Conservation (phyloP, 2,888 invertebrate genomes). For the Sesia apiformis region DNA sequence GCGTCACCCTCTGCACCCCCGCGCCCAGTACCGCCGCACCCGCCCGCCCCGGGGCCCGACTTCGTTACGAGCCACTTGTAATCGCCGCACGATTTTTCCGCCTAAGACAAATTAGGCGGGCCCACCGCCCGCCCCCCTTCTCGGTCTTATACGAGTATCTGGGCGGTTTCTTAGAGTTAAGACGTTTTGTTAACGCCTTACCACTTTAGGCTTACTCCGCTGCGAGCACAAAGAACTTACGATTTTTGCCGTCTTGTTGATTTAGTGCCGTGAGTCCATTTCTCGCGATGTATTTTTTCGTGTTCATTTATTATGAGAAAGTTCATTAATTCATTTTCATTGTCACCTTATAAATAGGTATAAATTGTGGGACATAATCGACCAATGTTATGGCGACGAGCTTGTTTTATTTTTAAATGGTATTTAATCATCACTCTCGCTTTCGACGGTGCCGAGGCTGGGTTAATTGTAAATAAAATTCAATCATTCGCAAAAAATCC, state of each 20-base stretch:
- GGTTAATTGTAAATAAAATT: constrained; percentile 74
- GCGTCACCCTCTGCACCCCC: not conserved
- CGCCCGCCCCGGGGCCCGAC: constrained; percentile 44
- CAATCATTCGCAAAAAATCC: constrained; percentile 71
- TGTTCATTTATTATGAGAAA: not conserved
- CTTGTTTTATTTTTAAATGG: constrained; percentile 72
- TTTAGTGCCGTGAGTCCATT: too few relatives aligned
- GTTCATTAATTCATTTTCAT: not conserved
- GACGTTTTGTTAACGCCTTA: constrained; percentile 26
- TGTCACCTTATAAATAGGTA: constrained; percentile 17
- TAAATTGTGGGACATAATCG: constrained; percentile 31
- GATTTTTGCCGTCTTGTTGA: too few relatives aligned
- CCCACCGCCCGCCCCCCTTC: constrained; percentile 44
- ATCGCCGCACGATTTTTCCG: constrained; percentile 73
- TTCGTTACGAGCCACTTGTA: constrained; percentile 75
- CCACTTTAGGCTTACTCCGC: not conserved
- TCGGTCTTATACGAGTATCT: constrained; percentile 31
- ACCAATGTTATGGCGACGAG: constrained; percentile 50
- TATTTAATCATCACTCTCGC: constrained; percentile 71
- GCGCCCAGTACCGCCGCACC: constrained; percentile 5
- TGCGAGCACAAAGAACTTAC: too few relatives aligned
- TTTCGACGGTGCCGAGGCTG: constrained; percentile 55
- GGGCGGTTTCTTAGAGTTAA: constrained; percentile 56
- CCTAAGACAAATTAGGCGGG: constrained; percentile 73
- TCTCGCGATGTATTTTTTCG: not conserved